These are phyloP conservation scores for Nannoperca obscura DNA, from an alignment of 2,797 vertebrate species.

Conservation along the genomic window DNA sequence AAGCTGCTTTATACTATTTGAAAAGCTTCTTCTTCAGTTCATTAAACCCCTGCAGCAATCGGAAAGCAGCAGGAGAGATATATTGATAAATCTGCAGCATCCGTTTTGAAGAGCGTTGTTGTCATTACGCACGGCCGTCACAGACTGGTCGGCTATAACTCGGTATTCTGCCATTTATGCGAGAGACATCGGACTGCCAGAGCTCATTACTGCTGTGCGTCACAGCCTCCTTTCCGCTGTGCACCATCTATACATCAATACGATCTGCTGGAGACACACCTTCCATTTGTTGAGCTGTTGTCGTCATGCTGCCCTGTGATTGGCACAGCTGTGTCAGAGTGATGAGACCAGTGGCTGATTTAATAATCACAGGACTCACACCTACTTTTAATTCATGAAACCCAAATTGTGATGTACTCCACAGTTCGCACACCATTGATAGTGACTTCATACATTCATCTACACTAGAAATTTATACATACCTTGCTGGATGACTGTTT, in stretches of 20 bases:
- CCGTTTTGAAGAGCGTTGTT: too few relatives aligned
- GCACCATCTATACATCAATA: neutral
- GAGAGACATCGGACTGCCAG: neutral
- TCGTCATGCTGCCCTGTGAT: neutral
- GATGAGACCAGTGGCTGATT: neutral
- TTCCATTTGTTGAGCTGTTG: neutral
- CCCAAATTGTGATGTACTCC: neutral
- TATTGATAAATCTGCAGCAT: neutral
- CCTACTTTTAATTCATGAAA: neutral
- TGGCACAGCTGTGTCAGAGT: neutral
- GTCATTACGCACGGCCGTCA: neutral
- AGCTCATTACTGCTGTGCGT: too few relatives aligned
- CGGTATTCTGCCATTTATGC: neutral
- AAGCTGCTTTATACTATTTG: neutral
- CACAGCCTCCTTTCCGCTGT: too few relatives aligned
- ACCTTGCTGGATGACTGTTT: slow-evolving; percentile 99
- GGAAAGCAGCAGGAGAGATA: neutral
- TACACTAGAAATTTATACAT: slow-evolving; percentile 51
- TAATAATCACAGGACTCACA: neutral
- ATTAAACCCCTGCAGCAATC: neutral
- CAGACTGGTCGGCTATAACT: neutral
- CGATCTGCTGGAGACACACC: neutral
- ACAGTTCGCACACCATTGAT: neutral
- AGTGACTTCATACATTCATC: slow-evolving; percentile 1
- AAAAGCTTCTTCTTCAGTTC: neutral